These are phyloP conservation scores for Thelaira solivaga DNA, from an alignment of 2,888 invertebrate genomes.

Conservation along the genomic window DNA sequence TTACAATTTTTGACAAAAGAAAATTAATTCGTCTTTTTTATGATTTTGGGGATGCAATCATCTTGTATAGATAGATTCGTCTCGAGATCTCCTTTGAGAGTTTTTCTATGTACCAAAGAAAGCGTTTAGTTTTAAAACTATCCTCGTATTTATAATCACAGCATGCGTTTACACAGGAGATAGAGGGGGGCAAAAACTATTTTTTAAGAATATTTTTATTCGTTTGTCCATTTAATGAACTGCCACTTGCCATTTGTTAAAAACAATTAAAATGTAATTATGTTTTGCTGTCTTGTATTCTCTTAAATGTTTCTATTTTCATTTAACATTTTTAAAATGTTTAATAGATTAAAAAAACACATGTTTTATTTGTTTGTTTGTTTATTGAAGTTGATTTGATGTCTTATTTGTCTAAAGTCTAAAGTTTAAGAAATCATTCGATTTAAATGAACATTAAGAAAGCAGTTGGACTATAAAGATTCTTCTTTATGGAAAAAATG, in stretches of 20 bases:
- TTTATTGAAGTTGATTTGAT: conserved; percentile 12
- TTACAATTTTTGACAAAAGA: too few species aligned
- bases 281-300: background rate
- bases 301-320: conserved; percentile 8
- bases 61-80: too few species aligned
- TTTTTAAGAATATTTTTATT: background rate
- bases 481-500: too few species aligned
- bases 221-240: background rate
- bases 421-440: conserved; percentile 20
- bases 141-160: background rate
- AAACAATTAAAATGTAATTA: conserved; percentile 31
- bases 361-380: conserved; percentile 28
- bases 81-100: too few species aligned
- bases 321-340: background rate
- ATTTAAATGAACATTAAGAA: background rate
- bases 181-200: background rate
- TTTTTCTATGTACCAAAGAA: too few species aligned
- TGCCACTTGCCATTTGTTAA: conserved; percentile 7
- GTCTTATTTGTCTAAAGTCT: conserved; percentile 13
- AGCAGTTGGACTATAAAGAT: background rate
- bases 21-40: too few species aligned
- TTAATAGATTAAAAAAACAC: background rate
- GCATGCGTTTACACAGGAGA: background rate
- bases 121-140: background rate
- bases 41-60: too few species aligned